Evolutionary conservation across 2,888 invertebrate genomes (phyloP).

Genomic region (Ditula angustiorana): DNA sequence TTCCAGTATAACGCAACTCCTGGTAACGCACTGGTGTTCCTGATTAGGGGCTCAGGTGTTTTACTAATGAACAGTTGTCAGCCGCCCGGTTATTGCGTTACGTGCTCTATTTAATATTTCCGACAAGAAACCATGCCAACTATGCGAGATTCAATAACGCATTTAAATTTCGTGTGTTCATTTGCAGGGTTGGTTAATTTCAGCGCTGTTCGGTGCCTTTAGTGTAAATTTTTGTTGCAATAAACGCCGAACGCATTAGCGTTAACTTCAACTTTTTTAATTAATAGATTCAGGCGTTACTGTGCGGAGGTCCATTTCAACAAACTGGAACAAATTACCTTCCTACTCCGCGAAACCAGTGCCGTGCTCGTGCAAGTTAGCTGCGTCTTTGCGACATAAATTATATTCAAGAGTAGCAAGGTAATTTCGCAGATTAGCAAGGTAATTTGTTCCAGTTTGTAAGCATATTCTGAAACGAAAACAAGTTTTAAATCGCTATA

Average conservation of each 20-base stretch:
- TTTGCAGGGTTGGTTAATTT: background rate
- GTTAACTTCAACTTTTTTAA: no score
- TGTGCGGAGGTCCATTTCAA: no score
- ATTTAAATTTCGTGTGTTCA: background rate
- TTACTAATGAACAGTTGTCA: constrained; percentile 27
- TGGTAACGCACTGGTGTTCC: background rate
- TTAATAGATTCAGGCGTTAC: no score
- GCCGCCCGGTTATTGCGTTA: constrained; percentile 13
- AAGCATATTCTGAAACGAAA: no score
- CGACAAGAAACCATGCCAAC: background rate
- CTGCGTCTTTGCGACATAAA: no score
- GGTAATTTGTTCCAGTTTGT: no score
- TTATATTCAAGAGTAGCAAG: no score
- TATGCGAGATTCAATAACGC: constrained; percentile 4
- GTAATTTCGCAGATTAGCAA: no score
- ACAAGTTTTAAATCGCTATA: no score
- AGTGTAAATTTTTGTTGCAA: background rate
- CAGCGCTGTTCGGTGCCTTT: background rate
- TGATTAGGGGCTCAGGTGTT: constrained; percentile 28
- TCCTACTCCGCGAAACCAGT: no score
- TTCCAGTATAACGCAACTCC: background rate
- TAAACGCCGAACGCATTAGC: background rate
- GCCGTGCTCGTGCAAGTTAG: no score
- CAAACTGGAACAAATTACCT: no score
- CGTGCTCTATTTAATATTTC: constrained; percentile 11